Evolutionary conservation across 2,113 vertebrate genomes (phyloP), one percentile per base, ranked within the genome.

Genomic region (Melanerpes formicivorus): DNA sequence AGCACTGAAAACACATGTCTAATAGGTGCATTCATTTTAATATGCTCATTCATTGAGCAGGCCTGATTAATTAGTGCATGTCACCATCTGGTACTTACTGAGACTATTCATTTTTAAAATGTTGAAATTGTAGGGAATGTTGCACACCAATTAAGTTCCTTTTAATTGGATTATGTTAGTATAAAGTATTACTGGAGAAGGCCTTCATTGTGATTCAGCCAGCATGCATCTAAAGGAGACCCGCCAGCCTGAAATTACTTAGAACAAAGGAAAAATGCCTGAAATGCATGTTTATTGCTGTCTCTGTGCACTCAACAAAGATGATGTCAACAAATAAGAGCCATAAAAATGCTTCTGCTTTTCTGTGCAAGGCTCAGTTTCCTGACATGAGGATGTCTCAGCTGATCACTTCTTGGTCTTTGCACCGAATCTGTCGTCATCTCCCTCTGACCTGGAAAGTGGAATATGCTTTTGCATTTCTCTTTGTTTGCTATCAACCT

Each of bases 61-160:
- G 92, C 93, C 96, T 97, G 97, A 97, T 98, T 98, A 98, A 98
- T 98, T 97, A 98, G 97, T 96, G 95, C 84, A 3, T 98, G 97
- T 97, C 96, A 97, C 97, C 97, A 97, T 98, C 97, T 98, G 97
- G 95, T 97, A 96, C 96, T 97, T 97, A 97, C 92, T 60, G 72
- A 97, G 96, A 97, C 95, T 97, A 95, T 97, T 97, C 97, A 97
- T 97, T 98, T 98, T 97, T 97, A 93, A 97, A 98, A 97, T 97
- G 96, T 97, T 97, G 97, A 97, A 98, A 98, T 98, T 97, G 96
- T 95, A 98, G 96, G 95, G 97, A 98, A 98, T 97, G 95, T 94
- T 96, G 96, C 96, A 95, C 95, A 97, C 93, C 97, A 98, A 98
- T 98, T 98, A 98, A 97, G 97, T 97, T 96, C 95, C 86, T 97